Conservation (phyloP, 2,888 invertebrate species). For the Ichneumoninae sp. region DNA sequence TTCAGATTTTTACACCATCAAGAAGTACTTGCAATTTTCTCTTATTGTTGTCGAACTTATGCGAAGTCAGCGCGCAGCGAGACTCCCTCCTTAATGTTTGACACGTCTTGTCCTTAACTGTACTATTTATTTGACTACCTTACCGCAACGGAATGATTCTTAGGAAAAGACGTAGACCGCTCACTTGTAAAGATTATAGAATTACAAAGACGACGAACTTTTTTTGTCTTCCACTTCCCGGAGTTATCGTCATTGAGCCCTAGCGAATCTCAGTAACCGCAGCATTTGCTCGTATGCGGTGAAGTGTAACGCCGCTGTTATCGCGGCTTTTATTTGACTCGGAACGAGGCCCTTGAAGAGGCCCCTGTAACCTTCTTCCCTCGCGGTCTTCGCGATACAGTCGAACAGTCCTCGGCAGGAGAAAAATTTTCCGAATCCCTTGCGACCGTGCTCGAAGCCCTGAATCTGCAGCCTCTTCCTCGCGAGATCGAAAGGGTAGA, state of each 20-base stretch:
- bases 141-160: background rate
- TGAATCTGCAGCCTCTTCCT: constrained; percentile 96
- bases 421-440: constrained; percentile 91
- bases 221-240: no score
- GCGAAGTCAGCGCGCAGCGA: no score
- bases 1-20: no score
- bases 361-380: constrained; percentile 89
- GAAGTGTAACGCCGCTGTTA: constrained; percentile 94
- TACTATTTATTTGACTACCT: constrained; percentile 12
- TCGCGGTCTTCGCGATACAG: constrained; percentile 88
- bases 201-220: background rate
- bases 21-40: no score
- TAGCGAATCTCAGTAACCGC: constrained; percentile 50
- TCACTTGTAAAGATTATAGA: background rate
- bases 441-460: constrained; percentile 90
- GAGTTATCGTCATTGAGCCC: no score
- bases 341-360: constrained; percentile 94
- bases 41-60: no score
- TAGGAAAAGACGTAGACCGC: background rate
- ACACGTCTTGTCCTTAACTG: background rate
- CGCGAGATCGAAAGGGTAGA: constrained; percentile 96
- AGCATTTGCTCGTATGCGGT: constrained; percentile 93
- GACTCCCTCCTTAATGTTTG: no score
- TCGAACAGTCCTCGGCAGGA: constrained; percentile 89
- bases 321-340: constrained; percentile 94